These are phyloP conservation scores for Pandemis heparana DNA, from an alignment of 2,888 invertebrate genomes.

Conservation along the genomic window DNA sequence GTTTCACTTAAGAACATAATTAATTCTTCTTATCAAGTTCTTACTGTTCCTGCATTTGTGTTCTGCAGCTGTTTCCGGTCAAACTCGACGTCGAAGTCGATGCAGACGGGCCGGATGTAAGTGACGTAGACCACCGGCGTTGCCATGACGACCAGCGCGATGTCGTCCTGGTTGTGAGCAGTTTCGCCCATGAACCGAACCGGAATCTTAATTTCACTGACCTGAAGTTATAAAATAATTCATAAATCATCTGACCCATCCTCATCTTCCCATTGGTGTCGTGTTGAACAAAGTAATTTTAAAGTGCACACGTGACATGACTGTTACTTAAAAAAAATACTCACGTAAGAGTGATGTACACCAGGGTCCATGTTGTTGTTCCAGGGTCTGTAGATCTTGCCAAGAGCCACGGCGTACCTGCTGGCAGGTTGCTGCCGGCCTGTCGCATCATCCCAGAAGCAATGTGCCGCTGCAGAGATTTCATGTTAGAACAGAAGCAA, in stretches of 20 bases:
- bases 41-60: conserved; percentile 24
- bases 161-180: too few relatives aligned
- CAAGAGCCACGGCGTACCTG: conserved; percentile 23
- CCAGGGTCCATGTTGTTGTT: neutral
- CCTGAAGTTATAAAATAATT: too few relatives aligned
- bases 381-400: conserved; percentile 22
- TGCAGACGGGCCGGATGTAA: conserved; percentile 34
- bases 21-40: neutral
- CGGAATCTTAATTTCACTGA: too few relatives aligned
- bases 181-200: too few relatives aligned
- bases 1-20: too few relatives aligned
- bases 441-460: conserved; percentile 37
- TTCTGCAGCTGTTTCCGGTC: conserved; percentile 25
- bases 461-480: conserved; percentile 35
- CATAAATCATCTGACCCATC: neutral
- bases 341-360: conserved; percentile 12
- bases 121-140: too few relatives aligned
- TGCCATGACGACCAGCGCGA: too few relatives aligned
- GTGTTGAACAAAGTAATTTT: too few relatives aligned
- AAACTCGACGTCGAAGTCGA: conserved; percentile 23
- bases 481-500: too few relatives aligned
- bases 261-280: too few relatives aligned
- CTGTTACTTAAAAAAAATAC: neutral
- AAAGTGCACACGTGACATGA: too few relatives aligned
- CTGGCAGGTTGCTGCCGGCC: neutral